Percentiles rank a stretch among this genome's conserved stretches.
These are phyloP conservation scores for Megamerina dolium DNA, from an alignment of 2,888 invertebrate species.

Conservation along the genomic window DNA sequence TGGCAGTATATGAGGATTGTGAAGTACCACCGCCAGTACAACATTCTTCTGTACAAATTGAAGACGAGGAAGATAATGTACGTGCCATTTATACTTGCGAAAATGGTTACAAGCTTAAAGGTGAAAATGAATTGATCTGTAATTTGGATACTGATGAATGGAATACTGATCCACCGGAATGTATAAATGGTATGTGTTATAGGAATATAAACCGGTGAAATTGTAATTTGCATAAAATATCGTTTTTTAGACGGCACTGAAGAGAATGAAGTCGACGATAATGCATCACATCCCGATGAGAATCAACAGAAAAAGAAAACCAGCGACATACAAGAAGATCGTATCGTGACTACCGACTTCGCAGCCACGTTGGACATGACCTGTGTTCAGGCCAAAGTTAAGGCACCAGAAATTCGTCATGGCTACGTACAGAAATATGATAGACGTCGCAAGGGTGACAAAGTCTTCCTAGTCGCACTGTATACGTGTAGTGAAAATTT, in stretches of 20 bases:
- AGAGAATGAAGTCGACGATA: conserved; percentile 22
- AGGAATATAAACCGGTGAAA: not conserved
- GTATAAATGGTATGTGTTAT: conserved; percentile 21
- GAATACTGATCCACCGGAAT: conserved; percentile 42
- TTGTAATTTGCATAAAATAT: not conserved
- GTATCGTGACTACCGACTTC: conserved; percentile 32
- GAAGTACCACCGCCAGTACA: conserved; percentile 39
- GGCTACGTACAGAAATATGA: conserved; percentile 44
- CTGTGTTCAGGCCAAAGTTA: conserved; percentile 41
- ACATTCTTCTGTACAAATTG: conserved; percentile 32
- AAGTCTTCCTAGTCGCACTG: conserved; percentile 54
- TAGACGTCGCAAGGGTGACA: conserved; percentile 43
- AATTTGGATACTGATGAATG: conserved; percentile 43
- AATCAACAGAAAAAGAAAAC: conserved; percentile 28
- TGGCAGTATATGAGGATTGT: conserved; percentile 38
- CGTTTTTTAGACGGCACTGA: not conserved
- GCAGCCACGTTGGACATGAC: conserved; percentile 42
- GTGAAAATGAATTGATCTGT: conserved; percentile 36
- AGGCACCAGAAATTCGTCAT: conserved; percentile 45
- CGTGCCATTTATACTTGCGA: conserved; percentile 41
- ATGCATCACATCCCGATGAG: conserved; percentile 10
- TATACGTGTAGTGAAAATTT: conserved; percentile 55
- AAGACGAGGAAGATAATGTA: conserved; percentile 39
- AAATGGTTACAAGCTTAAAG: conserved; percentile 37
- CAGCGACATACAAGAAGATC: conserved; percentile 39